Evolutionary conservation across 2,888 invertebrate genomes (phyloP).

Genomic region (Noctua fimbriata): DNA sequence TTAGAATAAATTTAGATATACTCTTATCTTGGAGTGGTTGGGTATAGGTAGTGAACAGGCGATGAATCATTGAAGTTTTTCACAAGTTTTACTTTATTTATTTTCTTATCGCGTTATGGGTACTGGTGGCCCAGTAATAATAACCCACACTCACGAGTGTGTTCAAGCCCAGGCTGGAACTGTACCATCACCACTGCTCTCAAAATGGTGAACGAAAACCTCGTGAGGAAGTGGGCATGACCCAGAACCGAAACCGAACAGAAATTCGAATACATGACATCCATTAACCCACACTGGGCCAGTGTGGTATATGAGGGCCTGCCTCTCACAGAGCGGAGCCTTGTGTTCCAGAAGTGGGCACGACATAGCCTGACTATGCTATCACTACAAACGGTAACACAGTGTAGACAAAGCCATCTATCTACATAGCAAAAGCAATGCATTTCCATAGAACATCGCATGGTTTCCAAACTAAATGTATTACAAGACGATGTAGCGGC

Average conservation of each 20-base stretch:
- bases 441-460: constrained; percentile 53
- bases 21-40: background rate
- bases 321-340: background rate
- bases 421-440: constrained; percentile 32
- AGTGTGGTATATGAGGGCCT: background rate
- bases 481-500: constrained; percentile 49
- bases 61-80: constrained; percentile 18
- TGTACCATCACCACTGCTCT: background rate
- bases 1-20: background rate
- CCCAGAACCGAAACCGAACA: no score
- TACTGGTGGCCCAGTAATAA: background rate
- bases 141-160: background rate
- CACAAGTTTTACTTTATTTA: background rate
- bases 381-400: background rate
- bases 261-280: background rate
- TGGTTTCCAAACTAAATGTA: constrained; percentile 53
- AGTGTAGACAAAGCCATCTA: constrained; percentile 14
- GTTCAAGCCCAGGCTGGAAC: background rate
- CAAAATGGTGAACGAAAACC: background rate
- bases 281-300: background rate
- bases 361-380: background rate
- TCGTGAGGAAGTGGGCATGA: background rate
- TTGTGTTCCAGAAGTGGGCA: background rate
- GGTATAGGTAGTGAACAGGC: background rate
- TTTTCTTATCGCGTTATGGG: background rate